Conservation (phyloP, 2,888 invertebrate species). For the Aricia artaxerxes region DNA sequence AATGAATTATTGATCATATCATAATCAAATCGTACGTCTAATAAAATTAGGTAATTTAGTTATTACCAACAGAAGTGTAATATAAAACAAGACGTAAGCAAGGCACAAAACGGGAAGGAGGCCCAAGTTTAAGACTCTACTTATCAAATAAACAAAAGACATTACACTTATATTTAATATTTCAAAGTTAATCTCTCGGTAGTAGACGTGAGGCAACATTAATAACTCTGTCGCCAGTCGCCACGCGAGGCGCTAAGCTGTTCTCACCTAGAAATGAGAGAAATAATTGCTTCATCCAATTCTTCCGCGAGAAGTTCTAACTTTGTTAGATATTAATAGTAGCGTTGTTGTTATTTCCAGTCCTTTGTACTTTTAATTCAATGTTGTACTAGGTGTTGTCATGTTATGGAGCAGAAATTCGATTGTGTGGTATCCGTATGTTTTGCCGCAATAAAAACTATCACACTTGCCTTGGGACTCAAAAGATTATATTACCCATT, state of each 20-base stretch:
- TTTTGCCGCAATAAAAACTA: not conserved
- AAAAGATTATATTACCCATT: not conserved
- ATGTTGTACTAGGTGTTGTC: not conserved
- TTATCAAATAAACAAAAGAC: not conserved
- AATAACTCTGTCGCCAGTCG: constrained; percentile 1
- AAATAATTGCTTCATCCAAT: constrained; percentile 15
- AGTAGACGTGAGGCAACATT: constrained; percentile 4
- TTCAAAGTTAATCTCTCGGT: constrained; percentile 8
- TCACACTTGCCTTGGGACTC: not conserved
- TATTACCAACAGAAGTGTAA: no score
- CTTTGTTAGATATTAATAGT: not conserved
- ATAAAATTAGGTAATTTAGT: no score
- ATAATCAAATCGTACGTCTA: no score
- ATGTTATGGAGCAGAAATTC: not conserved
- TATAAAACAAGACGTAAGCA: no score
- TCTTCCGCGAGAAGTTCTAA: not conserved
- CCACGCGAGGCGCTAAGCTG: not conserved
- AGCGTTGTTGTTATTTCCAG: not conserved
- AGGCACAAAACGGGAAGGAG: no score
- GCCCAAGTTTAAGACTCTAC: not conserved
- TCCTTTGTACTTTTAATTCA: not conserved
- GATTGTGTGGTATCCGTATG: no score
- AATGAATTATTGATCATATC: no score
- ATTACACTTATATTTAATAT: not conserved
- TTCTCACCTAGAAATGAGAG: constrained; percentile 19